Evolutionary conservation across 2,113 vertebrate genomes (phyloP).

Genomic region (Pelmatolapia mariae): DNA sequence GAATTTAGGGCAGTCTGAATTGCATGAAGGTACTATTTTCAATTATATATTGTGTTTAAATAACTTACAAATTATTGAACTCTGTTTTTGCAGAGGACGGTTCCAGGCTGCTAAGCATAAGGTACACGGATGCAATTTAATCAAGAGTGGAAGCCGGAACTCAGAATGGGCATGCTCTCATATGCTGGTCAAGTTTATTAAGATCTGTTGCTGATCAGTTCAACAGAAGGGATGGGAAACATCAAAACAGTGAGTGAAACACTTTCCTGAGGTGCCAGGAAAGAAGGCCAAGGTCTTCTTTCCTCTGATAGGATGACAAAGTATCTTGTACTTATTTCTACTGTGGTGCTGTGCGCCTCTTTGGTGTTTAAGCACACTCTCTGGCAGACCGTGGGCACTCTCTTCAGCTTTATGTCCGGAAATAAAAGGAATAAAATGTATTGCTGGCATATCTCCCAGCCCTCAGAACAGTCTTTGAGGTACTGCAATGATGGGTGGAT

Average conservation of each 20-base stretch:
- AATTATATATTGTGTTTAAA: not conserved
- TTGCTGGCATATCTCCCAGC: slow-evolving; percentile 7
- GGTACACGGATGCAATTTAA: not conserved
- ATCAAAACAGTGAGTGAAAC: not conserved
- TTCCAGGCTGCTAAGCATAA: not conserved
- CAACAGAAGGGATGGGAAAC: slow-evolving; percentile 1
- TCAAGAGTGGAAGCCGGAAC: not conserved
- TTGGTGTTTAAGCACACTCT: not conserved
- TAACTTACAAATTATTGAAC: not conserved
- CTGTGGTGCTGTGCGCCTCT: not conserved
- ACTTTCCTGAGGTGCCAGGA: not conserved
- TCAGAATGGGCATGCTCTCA: not conserved
- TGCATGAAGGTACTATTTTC: not conserved
- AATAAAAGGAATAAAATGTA: slow-evolving; percentile 8
- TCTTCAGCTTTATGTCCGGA: not conserved
- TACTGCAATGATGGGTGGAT: not conserved
- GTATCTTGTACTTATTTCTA: not conserved
- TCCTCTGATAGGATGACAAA: slow-evolving; percentile 3
- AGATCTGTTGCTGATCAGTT: not conserved
- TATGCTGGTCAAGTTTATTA: slow-evolving; percentile 3
- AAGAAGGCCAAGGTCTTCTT: not conserved
- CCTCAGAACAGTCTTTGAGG: not conserved
- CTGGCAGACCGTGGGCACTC: not conserved
- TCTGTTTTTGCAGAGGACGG: not conserved
- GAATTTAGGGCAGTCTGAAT: not conserved